Percentiles rank a stretch among this genome's conserved stretches.
These are phyloP conservation scores for Choristoneura rosaceana DNA, from an alignment of 2,888 invertebrate species.

Conservation along the genomic window DNA sequence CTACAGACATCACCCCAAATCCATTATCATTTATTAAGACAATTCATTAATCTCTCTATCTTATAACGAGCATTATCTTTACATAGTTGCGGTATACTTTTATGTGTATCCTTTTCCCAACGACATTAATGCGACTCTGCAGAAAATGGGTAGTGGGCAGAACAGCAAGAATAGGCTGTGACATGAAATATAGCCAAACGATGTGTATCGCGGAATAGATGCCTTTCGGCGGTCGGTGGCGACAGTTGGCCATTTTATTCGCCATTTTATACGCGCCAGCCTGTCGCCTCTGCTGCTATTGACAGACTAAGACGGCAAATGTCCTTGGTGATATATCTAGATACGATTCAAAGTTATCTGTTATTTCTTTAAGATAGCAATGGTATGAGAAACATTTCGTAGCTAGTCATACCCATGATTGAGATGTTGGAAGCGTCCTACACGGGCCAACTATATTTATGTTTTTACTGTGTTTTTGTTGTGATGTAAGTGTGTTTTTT, in stretches of 20 bases:
- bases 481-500: too few species aligned
- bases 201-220: conserved; percentile 15
- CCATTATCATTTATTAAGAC: too few species aligned
- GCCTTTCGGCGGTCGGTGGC: conserved; percentile 1
- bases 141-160: conserved; percentile 14
- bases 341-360: neutral
- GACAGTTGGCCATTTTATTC: conserved; percentile 7
- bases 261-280: conserved; percentile 2
- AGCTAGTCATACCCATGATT: too few species aligned
- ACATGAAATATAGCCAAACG: conserved; percentile 22
- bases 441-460: too few species aligned
- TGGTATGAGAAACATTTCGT: neutral
- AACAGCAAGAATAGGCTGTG: conserved; percentile 10
- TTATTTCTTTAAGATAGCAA: neutral
- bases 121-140: conserved; percentile 9
- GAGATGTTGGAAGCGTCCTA: too few species aligned
- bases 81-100: neutral
- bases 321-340: conserved; percentile 3
- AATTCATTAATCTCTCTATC: neutral
- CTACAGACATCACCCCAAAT: neutral
- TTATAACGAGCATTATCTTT: neutral
- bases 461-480: too few species aligned
- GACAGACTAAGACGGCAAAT: neutral
- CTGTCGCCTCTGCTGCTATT: conserved; percentile 1
- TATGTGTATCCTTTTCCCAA: neutral